Percentiles rank a stretch among this genome's conserved stretches.
These are phyloP conservation scores for Apomyelois bistriatella DNA, from an alignment of 2,888 invertebrate species.

Conservation along the genomic window DNA sequence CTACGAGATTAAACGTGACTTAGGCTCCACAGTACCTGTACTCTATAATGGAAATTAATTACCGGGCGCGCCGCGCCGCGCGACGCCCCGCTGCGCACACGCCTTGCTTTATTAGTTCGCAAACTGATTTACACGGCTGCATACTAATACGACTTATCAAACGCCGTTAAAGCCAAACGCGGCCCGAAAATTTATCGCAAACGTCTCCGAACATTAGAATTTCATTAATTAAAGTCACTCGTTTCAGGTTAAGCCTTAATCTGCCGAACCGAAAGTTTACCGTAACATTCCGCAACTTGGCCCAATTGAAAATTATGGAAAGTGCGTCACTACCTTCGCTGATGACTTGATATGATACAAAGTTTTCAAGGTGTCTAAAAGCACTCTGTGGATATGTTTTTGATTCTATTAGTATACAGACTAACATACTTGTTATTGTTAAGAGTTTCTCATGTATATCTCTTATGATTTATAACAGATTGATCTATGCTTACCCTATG, in stretches of 20 bases:
- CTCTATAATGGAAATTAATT: background rate
- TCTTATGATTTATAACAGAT: too few species aligned
- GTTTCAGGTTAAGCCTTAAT: background rate
- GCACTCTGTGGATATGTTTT: too few species aligned
- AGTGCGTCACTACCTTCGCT: background rate
- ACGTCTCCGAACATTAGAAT: background rate
- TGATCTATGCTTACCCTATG: too few species aligned
- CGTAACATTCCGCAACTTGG: background rate
- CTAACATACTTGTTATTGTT: too few species aligned
- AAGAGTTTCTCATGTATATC: too few species aligned
- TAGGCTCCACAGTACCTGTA: background rate
- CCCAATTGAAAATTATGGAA: background rate
- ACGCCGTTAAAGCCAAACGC: conserved; percentile 3
- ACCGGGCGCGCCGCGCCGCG: background rate
- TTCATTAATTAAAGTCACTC: conserved; percentile 8
- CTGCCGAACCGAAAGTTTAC: background rate
- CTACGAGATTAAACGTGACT: background rate
- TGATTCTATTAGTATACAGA: too few species aligned
- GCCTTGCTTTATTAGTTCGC: conserved; percentile 6
- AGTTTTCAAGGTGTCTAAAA: background rate
- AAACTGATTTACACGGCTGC: conserved; percentile 11
- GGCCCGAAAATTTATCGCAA: conserved; percentile 2
- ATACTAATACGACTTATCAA: conserved; percentile 13
- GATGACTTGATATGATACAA: background rate
- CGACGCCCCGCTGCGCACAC: conserved; percentile 9